A percentile compares a stretch with the other conserved stretches of the same genome.
phyloP scores from a whole-genome alignment of 2,888 invertebrate species.

The Perizoma flavofasciatum region DNA sequence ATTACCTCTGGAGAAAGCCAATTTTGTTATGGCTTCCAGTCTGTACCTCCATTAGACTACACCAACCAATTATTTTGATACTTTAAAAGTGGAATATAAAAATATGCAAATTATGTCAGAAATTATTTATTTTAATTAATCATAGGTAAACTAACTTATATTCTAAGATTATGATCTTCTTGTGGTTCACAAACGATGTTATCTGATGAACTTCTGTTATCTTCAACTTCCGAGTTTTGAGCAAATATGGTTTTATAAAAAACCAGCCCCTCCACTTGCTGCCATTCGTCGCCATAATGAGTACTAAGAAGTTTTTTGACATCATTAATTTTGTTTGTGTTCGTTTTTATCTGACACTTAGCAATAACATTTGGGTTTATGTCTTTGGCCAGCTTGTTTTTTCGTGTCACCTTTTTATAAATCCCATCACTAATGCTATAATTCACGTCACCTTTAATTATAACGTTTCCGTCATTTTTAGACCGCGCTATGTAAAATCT shows the following conservation, averaged over 20 bases:
- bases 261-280: constrained; percentile 20
- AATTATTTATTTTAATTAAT: constrained; percentile 13
- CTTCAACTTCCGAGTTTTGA: constrained; percentile 15
- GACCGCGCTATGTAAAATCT: constrained; percentile 11
- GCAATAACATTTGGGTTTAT: constrained; percentile 12
- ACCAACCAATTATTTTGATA: constrained; percentile 21
- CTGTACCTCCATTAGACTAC: constrained; percentile 9
- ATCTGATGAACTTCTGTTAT: constrained; percentile 17
- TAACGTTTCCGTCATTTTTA: constrained; percentile 14
- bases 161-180: constrained; percentile 28
- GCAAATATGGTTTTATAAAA: constrained; percentile 24
- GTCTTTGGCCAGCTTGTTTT: constrained; percentile 8
- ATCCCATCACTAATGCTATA: constrained; percentile 11
- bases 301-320: constrained; percentile 19
- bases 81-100: constrained; percentile 20
- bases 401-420: constrained; percentile 1
- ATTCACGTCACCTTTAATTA: constrained; percentile 14
- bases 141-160: constrained; percentile 17
- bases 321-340: constrained; percentile 17
- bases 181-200: constrained; percentile 26
- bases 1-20: constrained; percentile 22
- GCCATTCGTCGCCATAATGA: constrained; percentile 22
- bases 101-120: constrained; percentile 19
- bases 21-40: constrained; percentile 18
- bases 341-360: constrained; percentile 22